These are phyloP conservation scores for Stratiomys singularior DNA, from an alignment of 2,888 invertebrate species.

Conservation along the genomic window DNA sequence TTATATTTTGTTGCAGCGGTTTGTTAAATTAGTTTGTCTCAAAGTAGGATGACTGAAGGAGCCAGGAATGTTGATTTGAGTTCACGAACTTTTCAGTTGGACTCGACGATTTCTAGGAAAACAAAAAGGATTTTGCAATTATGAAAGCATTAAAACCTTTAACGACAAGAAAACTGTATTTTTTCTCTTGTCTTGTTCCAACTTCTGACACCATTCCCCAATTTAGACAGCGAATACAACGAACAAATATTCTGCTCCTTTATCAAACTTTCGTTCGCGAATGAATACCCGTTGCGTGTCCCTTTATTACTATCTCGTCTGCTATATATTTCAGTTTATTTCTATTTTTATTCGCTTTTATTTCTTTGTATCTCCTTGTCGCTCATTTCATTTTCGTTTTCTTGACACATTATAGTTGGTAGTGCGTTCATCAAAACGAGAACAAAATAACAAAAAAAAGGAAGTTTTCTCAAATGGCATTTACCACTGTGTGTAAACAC, in stretches of 20 bases:
- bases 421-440: not conserved
- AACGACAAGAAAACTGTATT: too few relatives aligned
- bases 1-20: not conserved
- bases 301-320: slow-evolving; percentile 44
- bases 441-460: not conserved
- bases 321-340: slow-evolving; percentile 44
- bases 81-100: too few relatives aligned
- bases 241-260: too few relatives aligned
- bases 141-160: too few relatives aligned
- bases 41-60: too few relatives aligned
- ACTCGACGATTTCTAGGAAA: too few relatives aligned
- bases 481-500: slow-evolving; percentile 31
- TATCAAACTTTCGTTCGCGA: not conserved
- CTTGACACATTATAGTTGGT: slow-evolving; percentile 9
- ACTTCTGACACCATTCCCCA: too few relatives aligned
- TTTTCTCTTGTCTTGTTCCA: too few relatives aligned
- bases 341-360: slow-evolving; percentile 30
- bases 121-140: too few relatives aligned
- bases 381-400: not conserved
- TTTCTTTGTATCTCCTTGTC: slow-evolving; percentile 8
- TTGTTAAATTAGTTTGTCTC: too few relatives aligned
- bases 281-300: slow-evolving; percentile 46
- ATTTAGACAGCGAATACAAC: too few relatives aligned
- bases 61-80: too few relatives aligned
- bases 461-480: slow-evolving; percentile 33